These are phyloP conservation scores for Paramormyrops kingsleyae DNA, from an alignment of 2,113 vertebrate genomes.

Conservation along the genomic window DNA sequence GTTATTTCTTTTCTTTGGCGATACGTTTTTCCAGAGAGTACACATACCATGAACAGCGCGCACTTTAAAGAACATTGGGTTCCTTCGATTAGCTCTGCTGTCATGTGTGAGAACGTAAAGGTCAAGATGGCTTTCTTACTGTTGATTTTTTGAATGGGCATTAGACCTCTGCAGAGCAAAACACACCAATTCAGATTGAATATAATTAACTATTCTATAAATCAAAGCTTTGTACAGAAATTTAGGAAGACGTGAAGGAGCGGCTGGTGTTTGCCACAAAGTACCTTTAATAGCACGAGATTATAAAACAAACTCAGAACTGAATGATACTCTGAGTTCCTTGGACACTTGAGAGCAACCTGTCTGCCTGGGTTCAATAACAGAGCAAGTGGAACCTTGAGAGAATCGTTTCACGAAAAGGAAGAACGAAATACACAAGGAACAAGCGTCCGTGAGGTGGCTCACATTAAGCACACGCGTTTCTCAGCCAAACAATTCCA, in stretches of 20 bases:
- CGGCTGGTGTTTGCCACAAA: not conserved
- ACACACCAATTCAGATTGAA: not conserved
- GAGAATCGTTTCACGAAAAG: not conserved
- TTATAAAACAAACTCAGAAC: not conserved
- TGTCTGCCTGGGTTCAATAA: not conserved
- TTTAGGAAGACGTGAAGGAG: not conserved
- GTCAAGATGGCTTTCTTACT: not conserved
- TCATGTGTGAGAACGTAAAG: not conserved
- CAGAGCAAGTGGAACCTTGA: not conserved
- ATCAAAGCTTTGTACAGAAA: not conserved
- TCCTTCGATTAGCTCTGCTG: not conserved
- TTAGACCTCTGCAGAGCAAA: not conserved
- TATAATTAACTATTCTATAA: not conserved
- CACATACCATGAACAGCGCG: not conserved
- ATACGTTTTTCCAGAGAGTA: not conserved
- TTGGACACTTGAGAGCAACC: not conserved
- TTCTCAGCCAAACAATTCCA: constrained; percentile 4
- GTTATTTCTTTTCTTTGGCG: not conserved
- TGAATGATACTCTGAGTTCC: not conserved
- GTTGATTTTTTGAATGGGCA: not conserved
- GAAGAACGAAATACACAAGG: not conserved
- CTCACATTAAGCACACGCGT: not conserved
- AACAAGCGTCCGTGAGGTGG: not conserved
- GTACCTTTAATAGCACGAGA: not conserved
- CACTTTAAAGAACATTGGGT: not conserved